Evolutionary conservation across 2,888 invertebrate genomes (phyloP).

Genomic region (Xestia ashworthii): DNA sequence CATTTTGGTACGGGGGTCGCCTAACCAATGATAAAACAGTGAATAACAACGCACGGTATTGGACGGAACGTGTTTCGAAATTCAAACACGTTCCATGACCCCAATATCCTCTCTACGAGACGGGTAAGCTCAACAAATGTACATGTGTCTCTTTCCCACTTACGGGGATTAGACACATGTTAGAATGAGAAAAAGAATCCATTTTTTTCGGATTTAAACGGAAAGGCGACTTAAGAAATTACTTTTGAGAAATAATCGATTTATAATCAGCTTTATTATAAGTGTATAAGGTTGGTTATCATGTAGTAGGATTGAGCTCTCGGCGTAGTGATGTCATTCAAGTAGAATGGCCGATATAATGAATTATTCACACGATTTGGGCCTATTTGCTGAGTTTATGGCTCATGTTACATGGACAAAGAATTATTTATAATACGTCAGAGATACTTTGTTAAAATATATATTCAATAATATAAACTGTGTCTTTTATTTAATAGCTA

Average conservation of each 20-base stretch:
- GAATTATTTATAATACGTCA: conserved; percentile 54
- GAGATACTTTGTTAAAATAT: conserved; percentile 34
- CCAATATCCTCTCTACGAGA: conserved; percentile 80
- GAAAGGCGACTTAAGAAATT: conserved; percentile 75
- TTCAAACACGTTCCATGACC: conserved; percentile 90
- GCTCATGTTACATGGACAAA: conserved; percentile 51
- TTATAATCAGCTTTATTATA: conserved; percentile 70
- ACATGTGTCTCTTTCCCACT: conserved; percentile 78
- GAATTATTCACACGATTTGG: conserved; percentile 75
- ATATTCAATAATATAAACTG: conserved; percentile 22
- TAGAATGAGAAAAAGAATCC: conserved; percentile 75
- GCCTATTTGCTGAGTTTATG: conserved; percentile 69
- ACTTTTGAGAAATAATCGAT: conserved; percentile 72
- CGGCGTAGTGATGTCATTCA: conserved; percentile 71
- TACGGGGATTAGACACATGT: conserved; percentile 66
- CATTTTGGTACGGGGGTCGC: conserved; percentile 78
- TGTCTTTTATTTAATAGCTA: conserved; percentile 24
- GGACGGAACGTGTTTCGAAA: conserved; percentile 88
- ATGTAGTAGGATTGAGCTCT: conserved; percentile 26
- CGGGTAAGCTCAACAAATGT: conserved; percentile 71
- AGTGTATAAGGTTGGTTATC: conserved; percentile 54
- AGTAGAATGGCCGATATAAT: conserved; percentile 78
- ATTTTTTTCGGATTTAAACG: conserved; percentile 74
- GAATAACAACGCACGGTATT: conserved; percentile 85
- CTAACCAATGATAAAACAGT: conserved; percentile 84